Evolutionary conservation across 2,797 vertebrate species (phyloP), one percentile per base, ranked within the genome.

Genomic region (Amblyopsis hoosieri): DNA sequence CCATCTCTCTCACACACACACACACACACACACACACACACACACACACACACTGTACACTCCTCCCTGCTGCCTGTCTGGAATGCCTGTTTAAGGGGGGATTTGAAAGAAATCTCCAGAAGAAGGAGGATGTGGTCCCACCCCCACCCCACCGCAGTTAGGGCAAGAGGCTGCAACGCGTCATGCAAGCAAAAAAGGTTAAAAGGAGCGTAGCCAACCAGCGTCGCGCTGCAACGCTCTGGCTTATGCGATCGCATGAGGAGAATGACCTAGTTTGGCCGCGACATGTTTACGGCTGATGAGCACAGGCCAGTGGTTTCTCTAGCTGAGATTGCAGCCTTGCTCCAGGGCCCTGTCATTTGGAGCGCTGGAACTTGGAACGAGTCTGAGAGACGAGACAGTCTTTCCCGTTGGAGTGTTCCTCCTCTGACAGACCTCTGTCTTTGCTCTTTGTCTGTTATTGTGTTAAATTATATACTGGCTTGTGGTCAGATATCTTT

Each of bases 201-300:
- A 75, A 78, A 57, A 76, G 73, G 69, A 17, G 1, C 47, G 15
- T 47, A 69, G 71, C 52, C 64, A 42, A 66, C 56, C 51, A 66
- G 11, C 11, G 57, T 63, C 55, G 64, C 54, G 54, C 54, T 62
- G 54, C 78, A 83, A 72, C 68, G 75, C 75, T 71, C 66, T 14
- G 69, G 83, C 81, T 85, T 78, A 86, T 90, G 81, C 74, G 64
- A 63, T 33, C 12, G 67, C 66, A 62, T 23, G 72, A 76, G 82
- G 87, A 71, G 72, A 37, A 64, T 90, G 91, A 91, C 91, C 91
- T 85, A 93, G 79, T 91, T 92, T 74, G 51, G 62, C 76, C 54
- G 62, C 83, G 83, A 90, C 85, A 85, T 88, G 89, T 88, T 91
- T 90, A 89, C 79, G 75, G 85, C 78, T 69, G 85, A 89, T 87